Evolutionary conservation across 35 echinoderm and acorn worm species (phyloP).

Genomic region (Apostichopus parvimensis): DNA sequence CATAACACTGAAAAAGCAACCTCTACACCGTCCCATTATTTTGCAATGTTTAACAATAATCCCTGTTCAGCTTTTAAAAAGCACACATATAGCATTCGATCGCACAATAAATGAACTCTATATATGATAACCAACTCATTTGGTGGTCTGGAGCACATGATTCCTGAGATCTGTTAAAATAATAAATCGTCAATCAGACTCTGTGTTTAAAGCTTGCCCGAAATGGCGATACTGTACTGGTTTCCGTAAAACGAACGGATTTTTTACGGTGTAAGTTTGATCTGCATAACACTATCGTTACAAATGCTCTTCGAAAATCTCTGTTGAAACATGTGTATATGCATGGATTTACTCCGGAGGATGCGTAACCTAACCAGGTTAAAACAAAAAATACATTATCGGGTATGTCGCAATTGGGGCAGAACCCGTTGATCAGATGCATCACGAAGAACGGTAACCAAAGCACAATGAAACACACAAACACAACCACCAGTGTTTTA

Average conservation of each 20-base stretch:
- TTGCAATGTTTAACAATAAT: no score
- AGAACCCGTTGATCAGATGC: constrained; percentile 86
- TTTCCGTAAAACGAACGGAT: constrained; percentile 49
- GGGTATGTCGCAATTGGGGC: constrained; percentile 73
- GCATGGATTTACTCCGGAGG: constrained; percentile 93
- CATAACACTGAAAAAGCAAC: no score
- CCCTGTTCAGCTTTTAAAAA: no score
- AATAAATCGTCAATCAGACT: not conserved
- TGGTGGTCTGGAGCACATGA: no score
- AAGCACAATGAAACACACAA: constrained; percentile 92
- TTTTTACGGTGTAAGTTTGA: constrained; percentile 8
- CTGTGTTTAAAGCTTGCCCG: constrained; percentile 36
- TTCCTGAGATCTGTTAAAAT: no score
- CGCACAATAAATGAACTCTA: no score
- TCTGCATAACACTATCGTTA: constrained; percentile 77
- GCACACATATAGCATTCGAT: no score
- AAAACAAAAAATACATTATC: constrained; percentile 83
- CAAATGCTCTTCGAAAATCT: constrained; percentile 87
- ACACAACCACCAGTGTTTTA: constrained; percentile 94
- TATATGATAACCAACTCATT: no score
- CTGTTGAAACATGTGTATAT: constrained; percentile 97
- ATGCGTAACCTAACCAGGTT: constrained; percentile 98
- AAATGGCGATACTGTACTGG: constrained; percentile 26
- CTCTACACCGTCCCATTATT: no score
- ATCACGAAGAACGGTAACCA: constrained; percentile 99